Conservation (phyloP, 2,888 invertebrate species). For the Deilephila porcellus region DNA sequence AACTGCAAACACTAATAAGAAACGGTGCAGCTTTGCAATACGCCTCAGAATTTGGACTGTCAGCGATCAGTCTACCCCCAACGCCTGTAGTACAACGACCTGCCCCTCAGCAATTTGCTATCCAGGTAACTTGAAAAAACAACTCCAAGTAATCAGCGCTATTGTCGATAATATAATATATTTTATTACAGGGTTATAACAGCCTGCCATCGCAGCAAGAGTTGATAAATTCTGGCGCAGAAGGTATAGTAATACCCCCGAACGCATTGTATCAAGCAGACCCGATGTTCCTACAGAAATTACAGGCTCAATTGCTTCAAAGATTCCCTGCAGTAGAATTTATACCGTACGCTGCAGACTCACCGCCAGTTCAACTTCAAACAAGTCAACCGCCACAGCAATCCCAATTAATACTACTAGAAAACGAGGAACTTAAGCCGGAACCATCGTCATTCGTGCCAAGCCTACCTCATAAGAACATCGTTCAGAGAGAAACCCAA, state of each 20-base stretch:
- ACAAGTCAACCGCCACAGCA: slow-evolving; percentile 45
- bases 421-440: slow-evolving; percentile 67
- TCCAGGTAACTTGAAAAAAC: slow-evolving; percentile 57
- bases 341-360: slow-evolving; percentile 71
- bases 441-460: slow-evolving; percentile 56
- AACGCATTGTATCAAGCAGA: slow-evolving; percentile 82
- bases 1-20: slow-evolving; percentile 70
- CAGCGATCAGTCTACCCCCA: slow-evolving; percentile 73
- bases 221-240: slow-evolving; percentile 63
- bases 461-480: slow-evolving; percentile 59
- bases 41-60: slow-evolving; percentile 70
- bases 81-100: slow-evolving; percentile 66
- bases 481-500: slow-evolving; percentile 73
- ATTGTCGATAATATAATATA: neutral
- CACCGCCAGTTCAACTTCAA: slow-evolving; percentile 46
- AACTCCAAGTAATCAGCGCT: neutral
- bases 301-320: slow-evolving; percentile 72
- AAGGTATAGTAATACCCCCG: slow-evolving; percentile 70
- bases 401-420: slow-evolving; percentile 57
- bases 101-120: slow-evolving; percentile 59
- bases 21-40: slow-evolving; percentile 75
- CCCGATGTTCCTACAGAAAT: slow-evolving; percentile 75
- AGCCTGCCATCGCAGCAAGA: slow-evolving; percentile 67
- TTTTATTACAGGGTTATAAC: slow-evolving; percentile 40
- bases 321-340: slow-evolving; percentile 74